Evolutionary conservation across 2,113 vertebrate genomes (phyloP), one percentile per base, ranked within the genome.

Genomic region (Cisticola juncidis): DNA sequence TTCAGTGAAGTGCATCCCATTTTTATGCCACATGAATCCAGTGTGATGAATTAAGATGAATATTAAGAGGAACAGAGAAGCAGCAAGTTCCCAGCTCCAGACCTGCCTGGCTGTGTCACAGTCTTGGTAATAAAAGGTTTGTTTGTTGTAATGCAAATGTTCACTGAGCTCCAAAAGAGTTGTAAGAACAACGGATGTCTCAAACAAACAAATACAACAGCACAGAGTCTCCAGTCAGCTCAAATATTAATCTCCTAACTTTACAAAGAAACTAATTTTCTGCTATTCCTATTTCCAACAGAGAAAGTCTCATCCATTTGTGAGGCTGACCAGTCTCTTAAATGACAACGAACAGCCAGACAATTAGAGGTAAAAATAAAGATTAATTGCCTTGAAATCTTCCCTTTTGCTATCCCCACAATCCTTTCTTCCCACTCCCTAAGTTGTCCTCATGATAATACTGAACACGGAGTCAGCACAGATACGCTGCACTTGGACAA

Each of bases 1-100:
- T 96, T 73, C 92, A 89, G 83, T 86, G 82, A 95, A 94, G 58
- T 93, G 89, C 53, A 92, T 83, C 79, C 80, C 36, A 80, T 73
- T 86, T 90, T 90, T 94, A 77, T 92, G 90, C 56, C 86, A 62
- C 69, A 86, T 65, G 66, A 95, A 90, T 72, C 87, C 84, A 64
- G 36, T 17, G 78, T 81, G 94, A 97, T 91, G 92, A 97, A 96
- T 89, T 93, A 92, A 92, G 86, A 94, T 80, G 56, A 94, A 88
- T 65, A 93, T 33, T 40, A 89, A 86, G 47, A 90, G 77, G 88
- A 81, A 76, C 1, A 70, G 56, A 71, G 56, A 45, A 72, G 86
- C 60, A 85, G 61, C 26, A 77, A 94, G 66, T 61, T 92, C 54
- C 57, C 54, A 5, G 17, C 57, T 76, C 64, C 53, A 81, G 38